phyloP scores from a whole-genome alignment of 2,113 vertebrate species.

The Elaphurus davidianus region DNA sequence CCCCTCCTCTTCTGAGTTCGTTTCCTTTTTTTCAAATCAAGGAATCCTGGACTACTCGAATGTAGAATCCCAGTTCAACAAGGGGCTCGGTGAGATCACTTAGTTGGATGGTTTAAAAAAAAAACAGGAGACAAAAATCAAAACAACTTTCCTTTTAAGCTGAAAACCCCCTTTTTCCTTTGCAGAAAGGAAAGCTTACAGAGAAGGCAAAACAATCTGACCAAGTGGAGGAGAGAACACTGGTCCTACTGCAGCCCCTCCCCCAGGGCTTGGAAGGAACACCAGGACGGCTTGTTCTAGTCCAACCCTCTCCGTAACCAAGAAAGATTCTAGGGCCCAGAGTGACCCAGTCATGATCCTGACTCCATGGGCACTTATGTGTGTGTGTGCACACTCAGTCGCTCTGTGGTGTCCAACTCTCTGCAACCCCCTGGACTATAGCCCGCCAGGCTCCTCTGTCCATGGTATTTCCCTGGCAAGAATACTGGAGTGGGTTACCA shows the following conservation, averaged over 20 bases:
- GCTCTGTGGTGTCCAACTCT: neutral
- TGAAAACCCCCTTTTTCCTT: neutral
- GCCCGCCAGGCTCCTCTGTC: neutral
- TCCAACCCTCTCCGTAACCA: fast-evolving
- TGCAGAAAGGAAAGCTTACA: neutral
- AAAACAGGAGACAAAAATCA: neutral
- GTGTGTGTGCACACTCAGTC: neutral
- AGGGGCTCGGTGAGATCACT: neutral
- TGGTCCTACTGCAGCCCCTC: neutral
- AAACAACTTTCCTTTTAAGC: neutral
- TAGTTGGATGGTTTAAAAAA: neutral
- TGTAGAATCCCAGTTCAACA: neutral
- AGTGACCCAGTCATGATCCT: too few species aligned
- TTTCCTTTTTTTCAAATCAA: neutral
- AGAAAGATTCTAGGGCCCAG: neutral
- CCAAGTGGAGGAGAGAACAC: too few species aligned
- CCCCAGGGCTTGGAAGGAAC: too few species aligned
- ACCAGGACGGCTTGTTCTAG: too few species aligned
- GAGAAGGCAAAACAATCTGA: neutral
- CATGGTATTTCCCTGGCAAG: neutral
- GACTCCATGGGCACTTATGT: neutral
- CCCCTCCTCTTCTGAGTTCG: neutral
- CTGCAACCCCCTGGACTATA: neutral
- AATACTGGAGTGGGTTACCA: neutral
- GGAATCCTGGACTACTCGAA: neutral